Evolutionary conservation across 1,140 invertebrate species (phyloP).

Genomic region (Plectus sambesii): DNA sequence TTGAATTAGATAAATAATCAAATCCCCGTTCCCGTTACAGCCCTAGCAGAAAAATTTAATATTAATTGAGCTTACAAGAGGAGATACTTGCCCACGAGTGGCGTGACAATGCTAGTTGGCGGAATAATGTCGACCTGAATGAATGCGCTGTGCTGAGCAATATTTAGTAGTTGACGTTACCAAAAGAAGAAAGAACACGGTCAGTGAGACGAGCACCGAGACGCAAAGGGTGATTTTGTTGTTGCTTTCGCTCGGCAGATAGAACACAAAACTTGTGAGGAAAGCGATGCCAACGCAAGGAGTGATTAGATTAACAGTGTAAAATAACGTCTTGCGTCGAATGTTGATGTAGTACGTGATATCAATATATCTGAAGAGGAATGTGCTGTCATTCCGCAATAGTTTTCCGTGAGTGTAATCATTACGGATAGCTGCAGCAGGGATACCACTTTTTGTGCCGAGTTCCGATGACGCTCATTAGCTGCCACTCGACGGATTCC

Average conservation of each 20-base stretch:
- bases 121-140: slow-evolving; percentile 72
- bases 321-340: slow-evolving; percentile 90
- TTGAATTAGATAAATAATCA: no score
- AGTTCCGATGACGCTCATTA: slow-evolving; percentile 84
- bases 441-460: slow-evolving; percentile 48
- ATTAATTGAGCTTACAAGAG: slow-evolving; percentile 11
- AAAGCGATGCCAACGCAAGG: slow-evolving; percentile 59
- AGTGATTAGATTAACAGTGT: slow-evolving; percentile 65
- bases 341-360: slow-evolving; percentile 95
- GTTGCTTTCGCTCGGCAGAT: slow-evolving; percentile 67
- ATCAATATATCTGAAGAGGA: slow-evolving; percentile 77
- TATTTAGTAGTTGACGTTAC: slow-evolving; percentile 52
- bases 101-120: slow-evolving; percentile 81
- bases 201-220: slow-evolving; percentile 63
- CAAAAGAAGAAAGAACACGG: slow-evolving; percentile 95
- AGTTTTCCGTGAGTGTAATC: slow-evolving; percentile 64
- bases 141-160: neutral
- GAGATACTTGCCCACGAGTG: slow-evolving; percentile 93
- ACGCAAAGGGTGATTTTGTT: slow-evolving; percentile 40
- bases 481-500: slow-evolving; percentile 98
- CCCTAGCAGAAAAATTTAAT: no score
- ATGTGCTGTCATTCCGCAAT: slow-evolving; percentile 84
- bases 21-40: no score
- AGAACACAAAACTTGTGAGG: slow-evolving; percentile 53
- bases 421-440: slow-evolving; percentile 81